phyloP scores from a whole-genome alignment of 2,797 vertebrate species.

The Esox lucius region DNA sequence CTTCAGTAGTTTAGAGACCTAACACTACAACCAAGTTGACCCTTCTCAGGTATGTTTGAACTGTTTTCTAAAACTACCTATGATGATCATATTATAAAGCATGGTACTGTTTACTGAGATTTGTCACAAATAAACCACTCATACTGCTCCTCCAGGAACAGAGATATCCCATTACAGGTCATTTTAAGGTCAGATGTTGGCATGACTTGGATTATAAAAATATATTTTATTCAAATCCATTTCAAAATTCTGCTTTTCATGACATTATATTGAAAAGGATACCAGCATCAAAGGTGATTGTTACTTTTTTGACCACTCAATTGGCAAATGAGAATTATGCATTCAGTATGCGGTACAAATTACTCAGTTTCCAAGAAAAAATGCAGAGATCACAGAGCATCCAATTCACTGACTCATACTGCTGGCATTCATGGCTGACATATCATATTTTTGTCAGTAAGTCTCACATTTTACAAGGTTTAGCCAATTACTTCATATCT shows the following conservation, averaged over 20 bases:
- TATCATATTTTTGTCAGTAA: constrained; percentile 1
- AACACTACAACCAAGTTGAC: no score
- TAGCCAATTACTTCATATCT: constrained; percentile 8
- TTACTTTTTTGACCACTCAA: constrained; percentile 15
- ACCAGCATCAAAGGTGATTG: constrained; percentile 14
- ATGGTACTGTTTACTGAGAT: constrained; percentile 1
- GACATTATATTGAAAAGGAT: constrained; percentile 1
- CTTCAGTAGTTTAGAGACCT: no score
- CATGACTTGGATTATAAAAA: background rate
- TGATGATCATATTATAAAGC: background rate
- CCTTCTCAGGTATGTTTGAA: no score
- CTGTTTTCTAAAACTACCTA: no score
- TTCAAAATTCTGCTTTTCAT: constrained; percentile 20
- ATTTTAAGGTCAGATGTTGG: background rate
- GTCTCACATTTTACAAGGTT: constrained; percentile 1
- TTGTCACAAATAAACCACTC: background rate
- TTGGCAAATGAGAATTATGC: constrained; percentile 11
- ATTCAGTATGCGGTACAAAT: constrained; percentile 2
- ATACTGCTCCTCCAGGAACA: background rate
- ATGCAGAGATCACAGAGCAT: constrained; percentile 5
- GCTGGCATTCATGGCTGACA: constrained; percentile 9
- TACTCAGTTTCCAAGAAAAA: constrained; percentile 13
- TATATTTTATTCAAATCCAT: constrained; percentile 6
- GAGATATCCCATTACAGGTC: background rate
- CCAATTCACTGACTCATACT: constrained; percentile 4